Evolutionary conservation across 92 coral and sea anemone genomes (phyloP).

Genomic region (Epizoanthus stellaris): DNA sequence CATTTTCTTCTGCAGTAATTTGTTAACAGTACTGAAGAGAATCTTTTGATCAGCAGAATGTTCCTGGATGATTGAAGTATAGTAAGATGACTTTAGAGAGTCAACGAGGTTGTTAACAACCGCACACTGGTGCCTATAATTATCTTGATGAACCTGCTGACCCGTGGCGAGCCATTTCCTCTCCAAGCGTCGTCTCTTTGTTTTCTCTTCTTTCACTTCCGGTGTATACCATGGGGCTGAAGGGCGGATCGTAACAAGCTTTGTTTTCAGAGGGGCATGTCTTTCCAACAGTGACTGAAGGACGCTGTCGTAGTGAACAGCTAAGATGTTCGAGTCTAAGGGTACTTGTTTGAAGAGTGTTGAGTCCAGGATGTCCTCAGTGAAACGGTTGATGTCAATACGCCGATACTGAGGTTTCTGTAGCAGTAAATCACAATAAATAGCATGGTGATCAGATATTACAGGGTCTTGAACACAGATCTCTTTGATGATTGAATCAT

Average conservation of each 20-base stretch:
- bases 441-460: slow-evolving; percentile 14
- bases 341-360: not conserved
- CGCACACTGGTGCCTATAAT: not conserved
- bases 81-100: not conserved
- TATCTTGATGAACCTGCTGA: not conserved
- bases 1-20: not conserved
- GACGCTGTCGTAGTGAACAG: not conserved
- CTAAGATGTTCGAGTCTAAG: not conserved
- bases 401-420: slow-evolving; percentile 17
- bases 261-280: not conserved
- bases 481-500: not conserved
- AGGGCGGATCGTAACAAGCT: not conserved
- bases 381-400: slow-evolving; percentile 20
- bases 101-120: not conserved
- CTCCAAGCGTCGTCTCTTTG: slow-evolving; percentile 1
- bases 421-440: not conserved
- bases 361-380: slow-evolving; percentile 22
- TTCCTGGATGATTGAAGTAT: not conserved
- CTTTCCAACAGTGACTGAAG: slow-evolving; percentile 19
- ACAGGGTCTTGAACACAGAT: slow-evolving; percentile 23
- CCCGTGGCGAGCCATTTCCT: slow-evolving; percentile 4
- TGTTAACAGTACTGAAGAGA: not conserved
- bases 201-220: not conserved
- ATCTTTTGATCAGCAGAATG: not conserved
- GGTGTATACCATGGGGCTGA: not conserved